phyloP scores from a whole-genome alignment of 2,113 vertebrate genomes.

The Syngnathus floridae region DNA sequence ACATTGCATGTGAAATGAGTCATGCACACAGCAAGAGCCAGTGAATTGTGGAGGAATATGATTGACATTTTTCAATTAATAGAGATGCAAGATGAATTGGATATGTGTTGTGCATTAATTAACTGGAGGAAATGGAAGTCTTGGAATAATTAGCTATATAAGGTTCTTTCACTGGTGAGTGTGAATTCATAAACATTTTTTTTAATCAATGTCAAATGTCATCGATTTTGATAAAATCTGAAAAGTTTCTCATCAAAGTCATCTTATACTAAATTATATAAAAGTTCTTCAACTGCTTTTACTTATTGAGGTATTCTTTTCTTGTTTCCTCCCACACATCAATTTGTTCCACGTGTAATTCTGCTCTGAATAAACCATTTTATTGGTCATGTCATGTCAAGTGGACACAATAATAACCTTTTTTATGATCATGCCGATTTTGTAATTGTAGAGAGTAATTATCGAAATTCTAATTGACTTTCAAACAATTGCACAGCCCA shows the following conservation, averaged over 20 bases:
- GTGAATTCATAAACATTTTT: slow-evolving; percentile 28
- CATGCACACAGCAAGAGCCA: slow-evolving; percentile 21
- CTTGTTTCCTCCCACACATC: not conserved
- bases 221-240: too few relatives aligned
- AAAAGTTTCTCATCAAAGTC: slow-evolving; percentile 16
- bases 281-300: not conserved
- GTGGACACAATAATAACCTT: not conserved
- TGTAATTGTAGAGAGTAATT: too few relatives aligned
- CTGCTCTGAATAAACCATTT: not conserved
- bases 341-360: not conserved
- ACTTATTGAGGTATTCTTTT: slow-evolving; percentile 4
- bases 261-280: slow-evolving; percentile 28
- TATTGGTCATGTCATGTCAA: not conserved
- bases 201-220: too few relatives aligned
- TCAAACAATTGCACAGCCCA: too few relatives aligned
- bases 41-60: slow-evolving; percentile 40
- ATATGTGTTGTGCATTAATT: slow-evolving; percentile 51
- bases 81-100: slow-evolving; percentile 28
- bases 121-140: slow-evolving; percentile 46
- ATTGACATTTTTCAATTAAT: slow-evolving; percentile 59
- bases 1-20: slow-evolving; percentile 32
- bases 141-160: slow-evolving; percentile 24
- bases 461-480: too few relatives aligned
- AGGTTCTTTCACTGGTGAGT: slow-evolving; percentile 15
- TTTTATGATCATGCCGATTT: not conserved